Percentiles rank a stretch among this genome's conserved stretches.
These are phyloP conservation scores for Mya arenaria DNA, from an alignment of 1,140 invertebrate species.

Conservation along the genomic window DNA sequence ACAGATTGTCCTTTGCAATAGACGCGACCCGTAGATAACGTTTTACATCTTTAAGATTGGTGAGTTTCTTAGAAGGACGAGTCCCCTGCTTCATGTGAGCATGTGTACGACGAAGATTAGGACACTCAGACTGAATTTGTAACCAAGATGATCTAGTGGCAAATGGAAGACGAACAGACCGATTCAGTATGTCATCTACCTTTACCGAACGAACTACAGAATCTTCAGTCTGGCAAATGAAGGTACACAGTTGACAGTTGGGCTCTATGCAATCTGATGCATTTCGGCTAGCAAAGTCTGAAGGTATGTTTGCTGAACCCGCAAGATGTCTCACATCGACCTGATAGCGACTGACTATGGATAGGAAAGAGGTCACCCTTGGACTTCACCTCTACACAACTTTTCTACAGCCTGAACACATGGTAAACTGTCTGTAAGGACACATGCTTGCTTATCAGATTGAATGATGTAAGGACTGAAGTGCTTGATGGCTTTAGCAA, in stretches of 20 bases:
- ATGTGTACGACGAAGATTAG: constrained; percentile 53
- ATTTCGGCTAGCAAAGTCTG: constrained; percentile 8
- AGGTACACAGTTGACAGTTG: constrained; percentile 32
- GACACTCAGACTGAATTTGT: constrained; percentile 49
- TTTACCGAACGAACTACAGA: background rate
- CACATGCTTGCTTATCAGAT: background rate
- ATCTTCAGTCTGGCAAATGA: constrained; percentile 15
- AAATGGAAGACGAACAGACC: constrained; percentile 4
- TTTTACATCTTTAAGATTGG: constrained; percentile 57
- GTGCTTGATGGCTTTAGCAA: constrained; percentile 25
- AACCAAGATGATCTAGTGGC: constrained; percentile 33
- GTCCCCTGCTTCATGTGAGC: constrained; percentile 51
- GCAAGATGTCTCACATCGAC: too few species aligned
- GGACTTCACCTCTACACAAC: constrained; percentile 57
- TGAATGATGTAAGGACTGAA: constrained; percentile 43
- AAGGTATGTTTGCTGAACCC: constrained; percentile 10
- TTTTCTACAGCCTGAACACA: constrained; percentile 60
- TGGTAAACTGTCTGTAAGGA: constrained; percentile 53
- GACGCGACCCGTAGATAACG: constrained; percentile 52
- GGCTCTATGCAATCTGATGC: constrained; percentile 12
- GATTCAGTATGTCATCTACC: constrained; percentile 8
- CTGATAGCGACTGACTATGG: constrained; percentile 17
- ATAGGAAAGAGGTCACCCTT: constrained; percentile 51
- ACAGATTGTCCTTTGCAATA: constrained; percentile 51
- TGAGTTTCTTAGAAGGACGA: constrained; percentile 54